Percentiles rank a stretch among this genome's conserved stretches.
Conservation (phyloP, 2,113 vertebrate species). For the Marcusenius ussheri region DNA sequence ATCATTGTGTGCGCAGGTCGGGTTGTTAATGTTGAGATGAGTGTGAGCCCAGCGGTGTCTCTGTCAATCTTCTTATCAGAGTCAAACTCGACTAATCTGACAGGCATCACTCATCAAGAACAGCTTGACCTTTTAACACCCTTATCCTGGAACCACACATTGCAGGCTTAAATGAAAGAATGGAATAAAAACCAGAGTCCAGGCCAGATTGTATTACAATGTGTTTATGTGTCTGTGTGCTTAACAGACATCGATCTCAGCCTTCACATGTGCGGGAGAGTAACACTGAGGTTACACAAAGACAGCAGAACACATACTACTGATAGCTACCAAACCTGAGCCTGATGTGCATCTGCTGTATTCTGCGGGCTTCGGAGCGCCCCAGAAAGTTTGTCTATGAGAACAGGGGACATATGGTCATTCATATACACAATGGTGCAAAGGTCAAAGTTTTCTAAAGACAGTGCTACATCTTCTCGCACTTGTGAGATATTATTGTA, state of each 20-base stretch:
- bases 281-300: not conserved
- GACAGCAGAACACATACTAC: not conserved
- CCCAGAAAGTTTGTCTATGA: not conserved
- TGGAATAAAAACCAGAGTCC: no score
- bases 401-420: not conserved
- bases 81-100: not conserved
- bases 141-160: slow-evolving; percentile 11
- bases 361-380: not conserved
- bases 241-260: not conserved
- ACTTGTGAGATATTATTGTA: not conserved
- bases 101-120: slow-evolving; percentile 6
- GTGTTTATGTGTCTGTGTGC: not conserved
- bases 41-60: not conserved
- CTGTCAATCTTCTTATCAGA: not conserved
- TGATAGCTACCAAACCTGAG: not conserved
- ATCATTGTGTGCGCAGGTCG: not conserved
- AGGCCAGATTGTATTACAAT: not conserved
- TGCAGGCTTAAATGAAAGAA: not conserved
- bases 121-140: not conserved
- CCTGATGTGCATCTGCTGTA: not conserved
- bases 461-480: not conserved
- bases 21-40: slow-evolving; percentile 8
- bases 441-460: not conserved
- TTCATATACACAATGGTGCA: not conserved
- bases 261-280: not conserved